Conservation (phyloP, 2,888 invertebrate species). For the Himalopsyche anomala region DNA sequence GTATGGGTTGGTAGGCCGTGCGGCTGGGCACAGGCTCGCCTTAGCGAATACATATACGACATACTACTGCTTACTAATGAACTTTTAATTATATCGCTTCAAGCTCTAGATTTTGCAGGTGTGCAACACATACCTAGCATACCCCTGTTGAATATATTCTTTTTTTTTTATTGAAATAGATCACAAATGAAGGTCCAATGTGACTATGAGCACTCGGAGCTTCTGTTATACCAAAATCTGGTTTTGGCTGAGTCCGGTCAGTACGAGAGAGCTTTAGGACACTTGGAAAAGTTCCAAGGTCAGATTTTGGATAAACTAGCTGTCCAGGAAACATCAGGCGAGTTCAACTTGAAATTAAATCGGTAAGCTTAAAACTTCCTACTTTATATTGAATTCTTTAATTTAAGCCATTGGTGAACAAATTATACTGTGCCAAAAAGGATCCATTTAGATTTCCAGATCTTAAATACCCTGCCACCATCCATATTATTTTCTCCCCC, state of each 20-base stretch:
- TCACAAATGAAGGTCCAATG: constrained; percentile 84
- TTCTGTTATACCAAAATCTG: constrained; percentile 97
- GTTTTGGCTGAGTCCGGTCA: constrained; percentile 96
- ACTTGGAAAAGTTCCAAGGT: constrained; percentile 89
- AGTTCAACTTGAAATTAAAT: constrained; percentile 82
- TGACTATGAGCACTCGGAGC: constrained; percentile 98
- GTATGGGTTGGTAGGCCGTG: no score
- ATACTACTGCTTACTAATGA: no score
- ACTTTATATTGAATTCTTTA: not conserved
- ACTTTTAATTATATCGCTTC: no score
- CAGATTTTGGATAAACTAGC: constrained; percentile 97
- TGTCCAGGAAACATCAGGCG: constrained; percentile 93
- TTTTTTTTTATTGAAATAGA: constrained; percentile 58
- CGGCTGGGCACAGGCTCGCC: no score
- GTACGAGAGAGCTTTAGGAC: constrained; percentile 89
- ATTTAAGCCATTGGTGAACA: not conserved
- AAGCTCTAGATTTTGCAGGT: no score
- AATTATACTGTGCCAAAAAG: not conserved
- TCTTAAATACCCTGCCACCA: no score
- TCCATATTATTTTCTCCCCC: no score
- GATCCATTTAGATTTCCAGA: no score
- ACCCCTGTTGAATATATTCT: not conserved
- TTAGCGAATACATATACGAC: no score
- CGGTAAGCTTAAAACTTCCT: constrained; percentile 70
- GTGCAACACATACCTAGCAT: no score